phyloP scores from a whole-genome alignment of 1,140 invertebrate species.

The Bombus superbus region DNA sequence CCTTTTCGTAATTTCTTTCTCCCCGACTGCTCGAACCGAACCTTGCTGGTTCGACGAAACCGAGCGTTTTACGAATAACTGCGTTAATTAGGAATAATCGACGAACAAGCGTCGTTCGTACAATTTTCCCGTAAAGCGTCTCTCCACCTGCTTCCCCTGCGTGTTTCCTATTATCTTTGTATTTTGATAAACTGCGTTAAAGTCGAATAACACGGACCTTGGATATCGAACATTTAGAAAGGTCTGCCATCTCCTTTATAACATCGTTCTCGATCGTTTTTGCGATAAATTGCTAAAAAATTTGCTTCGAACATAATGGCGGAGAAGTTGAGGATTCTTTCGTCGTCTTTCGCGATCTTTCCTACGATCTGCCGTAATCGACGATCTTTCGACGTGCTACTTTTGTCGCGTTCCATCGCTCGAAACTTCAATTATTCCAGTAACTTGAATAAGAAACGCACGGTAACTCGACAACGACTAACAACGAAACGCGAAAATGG shows the following conservation, averaged over 20 bases:
- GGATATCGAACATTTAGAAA: no score
- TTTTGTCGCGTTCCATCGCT: neutral
- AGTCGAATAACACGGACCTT: neutral
- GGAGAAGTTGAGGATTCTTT: neutral
- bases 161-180: neutral
- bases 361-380: neutral
- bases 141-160: neutral
- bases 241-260: no score
- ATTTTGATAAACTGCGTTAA: neutral
- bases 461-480: slow-evolving; percentile 20
- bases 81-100: neutral
- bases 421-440: neutral
- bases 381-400: neutral
- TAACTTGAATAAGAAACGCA: neutral
- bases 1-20: neutral
- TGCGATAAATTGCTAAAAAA: no score
- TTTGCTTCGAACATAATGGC: neutral
- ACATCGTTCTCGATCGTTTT: no score
- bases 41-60: neutral
- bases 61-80: neutral
- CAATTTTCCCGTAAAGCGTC: neutral
- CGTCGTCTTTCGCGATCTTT: neutral
- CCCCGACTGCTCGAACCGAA: no score
- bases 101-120: neutral
- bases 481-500: slow-evolving; percentile 23